phyloP scores from a whole-genome alignment of 2,797 vertebrate species.

The Glyptemys insculpta region DNA sequence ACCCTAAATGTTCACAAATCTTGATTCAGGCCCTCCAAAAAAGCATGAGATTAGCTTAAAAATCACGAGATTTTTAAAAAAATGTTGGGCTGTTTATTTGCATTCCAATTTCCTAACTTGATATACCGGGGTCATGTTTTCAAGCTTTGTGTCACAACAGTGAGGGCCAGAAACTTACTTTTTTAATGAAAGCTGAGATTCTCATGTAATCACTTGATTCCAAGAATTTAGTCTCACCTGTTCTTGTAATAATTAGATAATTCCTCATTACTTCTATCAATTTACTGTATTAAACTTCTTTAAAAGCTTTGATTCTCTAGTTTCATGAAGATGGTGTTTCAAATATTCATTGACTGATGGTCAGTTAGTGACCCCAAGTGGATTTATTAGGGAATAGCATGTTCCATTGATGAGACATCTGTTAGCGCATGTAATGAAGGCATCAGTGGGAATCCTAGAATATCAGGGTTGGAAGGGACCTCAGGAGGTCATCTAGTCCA shows the following conservation, averaged over 20 bases:
- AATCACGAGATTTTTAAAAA: not conserved
- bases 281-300: not conserved
- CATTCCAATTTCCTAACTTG: not conserved
- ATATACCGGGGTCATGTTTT: not conserved
- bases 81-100: not conserved
- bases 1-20: not conserved
- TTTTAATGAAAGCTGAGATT: not conserved
- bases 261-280: not conserved
- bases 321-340: fast-evolving
- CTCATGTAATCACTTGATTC: not conserved
- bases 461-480: too few species aligned
- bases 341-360: not conserved
- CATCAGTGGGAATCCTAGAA: not conserved
- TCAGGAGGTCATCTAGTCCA: too few species aligned
- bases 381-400: not conserved
- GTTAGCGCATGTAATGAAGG: fast-evolving
- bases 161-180: not conserved
- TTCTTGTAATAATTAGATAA: not conserved
- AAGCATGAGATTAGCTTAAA: not conserved
- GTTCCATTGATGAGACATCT: fast-evolving
- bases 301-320: not conserved
- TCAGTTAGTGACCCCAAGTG: conserved; percentile 54
- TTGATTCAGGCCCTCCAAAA: not conserved
- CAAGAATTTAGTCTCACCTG: not conserved
- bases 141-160: not conserved